Base-by-base conservation (phyloP, 2,888 invertebrate species). In the Parnassius apollo region DNA sequence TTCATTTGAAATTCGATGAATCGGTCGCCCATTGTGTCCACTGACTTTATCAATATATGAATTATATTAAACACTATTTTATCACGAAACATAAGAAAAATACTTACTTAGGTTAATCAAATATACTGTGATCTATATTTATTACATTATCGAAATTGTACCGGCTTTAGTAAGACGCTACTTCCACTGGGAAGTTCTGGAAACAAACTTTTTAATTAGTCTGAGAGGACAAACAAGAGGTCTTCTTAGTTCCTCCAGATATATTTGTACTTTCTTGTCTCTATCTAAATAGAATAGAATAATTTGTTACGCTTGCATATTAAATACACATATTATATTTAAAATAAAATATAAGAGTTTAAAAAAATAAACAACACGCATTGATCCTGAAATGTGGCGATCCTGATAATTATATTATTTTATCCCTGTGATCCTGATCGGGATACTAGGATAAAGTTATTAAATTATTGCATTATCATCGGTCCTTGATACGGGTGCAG, bases 121-220 rank as follows among this genome's bases (percentile, higher is more conserved):
- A 59, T 56, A 54, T 55, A 18, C 57, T 64, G 54, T 52, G 12
- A 49, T 59, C 46, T 59, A 62, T 79, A 82, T 85, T 79, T 83
- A 83, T 82, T 83, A 79, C 77, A 77, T 72, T 75, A 78, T 78
- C 80, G 80, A 85, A 85, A 82, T 81, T 78, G 80, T 77, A 75
- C 77, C 75, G 73, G 76, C 77, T 80, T 73, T 78, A 58, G 84
- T 85, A 79, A 80, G 82, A 76, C 77, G 80, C 80, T 81, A 83
- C 84, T 86, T 83, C 82, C 77, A 69, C 79, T 77, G 77, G 69
- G 75, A 83, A 90, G 78, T 89, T 85, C 74, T 73, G 71, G 77
- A 78, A 86, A 87, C 88, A 91, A 91, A 91, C 90, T 91, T 91
- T 91, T 91, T 91, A 91, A 91, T 91, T 91, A 91, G 90, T 89